A percentile compares a stretch with the other conserved stretches of the same genome.
Evolutionary conservation across 2,888 invertebrate species (phyloP).

Genomic region (Xanthorhoe spadicearia): DNA sequence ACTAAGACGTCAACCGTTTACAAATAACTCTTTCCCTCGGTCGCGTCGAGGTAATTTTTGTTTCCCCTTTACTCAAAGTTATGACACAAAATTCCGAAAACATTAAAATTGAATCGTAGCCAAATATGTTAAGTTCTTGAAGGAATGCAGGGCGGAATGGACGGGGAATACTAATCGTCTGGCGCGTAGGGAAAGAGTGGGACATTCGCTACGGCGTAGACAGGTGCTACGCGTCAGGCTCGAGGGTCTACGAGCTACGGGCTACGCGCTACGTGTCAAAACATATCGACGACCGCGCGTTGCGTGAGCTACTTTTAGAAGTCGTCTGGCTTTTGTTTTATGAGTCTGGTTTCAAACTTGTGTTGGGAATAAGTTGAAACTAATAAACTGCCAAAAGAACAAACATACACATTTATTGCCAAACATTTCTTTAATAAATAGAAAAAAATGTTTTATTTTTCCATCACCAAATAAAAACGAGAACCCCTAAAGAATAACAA

Average conservation of each 20-base stretch:
- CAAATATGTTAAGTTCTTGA: constrained; percentile 78
- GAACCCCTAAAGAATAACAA: not conserved
- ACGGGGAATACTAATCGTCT: constrained; percentile 70
- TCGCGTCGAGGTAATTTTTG: constrained; percentile 72
- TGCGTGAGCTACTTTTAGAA: constrained; percentile 37
- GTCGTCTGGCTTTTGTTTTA: constrained; percentile 30
- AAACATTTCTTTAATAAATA: not conserved
- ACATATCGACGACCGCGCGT: constrained; percentile 34
- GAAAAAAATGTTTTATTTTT: not conserved
- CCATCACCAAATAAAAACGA: not conserved
- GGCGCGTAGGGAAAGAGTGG: constrained; percentile 48
- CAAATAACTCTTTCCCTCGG: constrained; percentile 76
- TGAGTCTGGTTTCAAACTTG: constrained; percentile 27
- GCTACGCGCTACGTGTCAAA: constrained; percentile 40
- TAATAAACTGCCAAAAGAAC: not conserved
- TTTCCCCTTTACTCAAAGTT: constrained; percentile 75
- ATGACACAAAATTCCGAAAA: constrained; percentile 79
- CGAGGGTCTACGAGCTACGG: constrained; percentile 45
- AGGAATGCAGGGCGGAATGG: constrained; percentile 66
- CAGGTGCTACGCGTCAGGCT: constrained; percentile 66
- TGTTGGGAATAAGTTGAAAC: constrained; percentile 14
- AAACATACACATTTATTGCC: constrained; percentile 13
- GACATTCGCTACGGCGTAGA: constrained; percentile 67
- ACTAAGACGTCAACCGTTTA: constrained; percentile 79
- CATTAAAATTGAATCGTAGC: constrained; percentile 80